Conservation (phyloP, 2,113 vertebrate species). For the Hyperopisus bebe region DNA sequence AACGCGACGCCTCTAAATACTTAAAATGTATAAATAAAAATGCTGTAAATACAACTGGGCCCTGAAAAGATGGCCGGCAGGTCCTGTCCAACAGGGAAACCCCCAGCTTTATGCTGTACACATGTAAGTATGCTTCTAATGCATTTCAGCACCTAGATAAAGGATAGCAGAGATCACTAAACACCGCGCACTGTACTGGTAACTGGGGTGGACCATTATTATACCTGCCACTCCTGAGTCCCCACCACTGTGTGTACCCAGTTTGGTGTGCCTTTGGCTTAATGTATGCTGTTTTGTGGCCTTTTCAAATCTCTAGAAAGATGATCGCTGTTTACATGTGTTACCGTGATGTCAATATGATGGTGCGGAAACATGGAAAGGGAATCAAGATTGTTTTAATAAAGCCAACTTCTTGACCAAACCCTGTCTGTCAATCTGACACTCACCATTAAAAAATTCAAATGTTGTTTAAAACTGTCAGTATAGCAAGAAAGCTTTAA, state of each 20-base stretch:
- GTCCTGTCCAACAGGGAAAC: background rate
- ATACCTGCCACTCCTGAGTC: background rate
- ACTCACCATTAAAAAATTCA: background rate
- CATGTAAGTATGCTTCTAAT: background rate
- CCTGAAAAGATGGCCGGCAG: background rate
- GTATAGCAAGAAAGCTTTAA: background rate
- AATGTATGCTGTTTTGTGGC: slow-evolving; percentile 9
- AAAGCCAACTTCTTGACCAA: background rate
- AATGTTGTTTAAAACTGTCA: background rate
- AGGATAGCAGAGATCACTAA: background rate
- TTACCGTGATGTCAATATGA: slow-evolving; percentile 1
- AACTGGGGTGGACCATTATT: background rate
- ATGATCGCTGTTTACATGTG: slow-evolving; percentile 10
- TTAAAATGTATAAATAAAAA: background rate
- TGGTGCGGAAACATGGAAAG: background rate
- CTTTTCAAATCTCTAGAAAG: slow-evolving; percentile 11
- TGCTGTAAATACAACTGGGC: background rate
- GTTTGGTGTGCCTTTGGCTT: slow-evolving; percentile 22
- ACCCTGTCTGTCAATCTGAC: background rate
- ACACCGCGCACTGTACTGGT: background rate
- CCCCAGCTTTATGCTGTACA: background rate
- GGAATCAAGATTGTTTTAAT: slow-evolving; percentile 13
- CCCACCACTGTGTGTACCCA: background rate
- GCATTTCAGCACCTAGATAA: background rate
- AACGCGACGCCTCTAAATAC: background rate